Base-by-base conservation (phyloP, 2,888 invertebrate species). In the Itoplectis maculator region DNA sequence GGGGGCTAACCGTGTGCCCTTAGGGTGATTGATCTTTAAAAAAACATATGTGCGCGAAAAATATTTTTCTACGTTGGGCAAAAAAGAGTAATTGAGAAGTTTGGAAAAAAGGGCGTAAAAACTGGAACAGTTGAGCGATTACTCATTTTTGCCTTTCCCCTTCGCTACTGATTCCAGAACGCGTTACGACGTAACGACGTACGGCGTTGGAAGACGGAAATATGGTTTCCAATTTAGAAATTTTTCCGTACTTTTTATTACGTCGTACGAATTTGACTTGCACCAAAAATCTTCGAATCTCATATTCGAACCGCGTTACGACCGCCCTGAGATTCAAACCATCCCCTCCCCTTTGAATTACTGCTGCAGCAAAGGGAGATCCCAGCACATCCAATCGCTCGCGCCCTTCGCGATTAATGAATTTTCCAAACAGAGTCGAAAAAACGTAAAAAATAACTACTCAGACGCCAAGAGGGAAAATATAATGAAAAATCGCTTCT, bases 401-500 rank as follows among this genome's bases (percentile, higher is more conserved):
- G 29, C n/a, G 29, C 29, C 3, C 5, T 47, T n/a, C n/a, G 1
- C n/a, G 5, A 47, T n/a, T 47, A n/a, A 47, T 2, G n/a, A 11
- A 11, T 61, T 35, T 5, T 11, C 54, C 15, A 18, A 37, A 15
- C 37, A 37, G 15, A 15, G 9, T 40, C 37, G 18, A 61, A 37
- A 59, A 61, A 61, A 8, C 3, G 11, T 35, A n/a, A 2, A 37
- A 8, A 18, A 37, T 61, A 37, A 37, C 37, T 29, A 11, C 11
- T 35, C 13, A 18, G 23, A 23, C 18, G 8, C 51, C 15, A 51
- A 7, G 15, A 18, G 18, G 42, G 37, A 8, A 23, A 69, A 69
- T 69, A 75, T 42, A 68, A 75, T 66, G 51, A 42, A 18, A 40
- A 23, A 51, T 69, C 59, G 56, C 29, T 63, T 18, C 6, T 37